These are phyloP conservation scores for Prochilodus magdalenae DNA, from an alignment of 2,113 vertebrate species.

Conservation along the genomic window DNA sequence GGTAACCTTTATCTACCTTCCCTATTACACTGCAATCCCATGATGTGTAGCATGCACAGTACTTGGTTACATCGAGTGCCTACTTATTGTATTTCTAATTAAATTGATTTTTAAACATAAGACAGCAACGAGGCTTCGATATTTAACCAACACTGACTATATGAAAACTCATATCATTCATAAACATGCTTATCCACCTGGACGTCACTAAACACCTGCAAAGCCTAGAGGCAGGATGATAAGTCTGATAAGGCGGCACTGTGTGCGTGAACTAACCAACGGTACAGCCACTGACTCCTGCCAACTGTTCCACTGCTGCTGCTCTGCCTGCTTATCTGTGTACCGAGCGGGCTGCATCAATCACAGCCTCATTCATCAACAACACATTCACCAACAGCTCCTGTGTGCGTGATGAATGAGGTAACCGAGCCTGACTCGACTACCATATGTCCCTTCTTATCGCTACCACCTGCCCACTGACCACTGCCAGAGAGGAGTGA, in stretches of 20 bases:
- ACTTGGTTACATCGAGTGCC: no score
- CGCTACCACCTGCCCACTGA: slow-evolving; percentile 33
- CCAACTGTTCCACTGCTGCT: neutral
- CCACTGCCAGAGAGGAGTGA: slow-evolving; percentile 18
- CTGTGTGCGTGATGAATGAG: slow-evolving; percentile 45
- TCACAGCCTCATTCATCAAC: neutral
- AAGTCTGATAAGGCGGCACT: neutral
- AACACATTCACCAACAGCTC: neutral
- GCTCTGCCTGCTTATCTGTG: neutral
- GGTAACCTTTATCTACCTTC: no score
- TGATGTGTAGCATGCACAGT: no score
- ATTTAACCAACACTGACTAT: no score
- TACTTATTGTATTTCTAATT: no score
- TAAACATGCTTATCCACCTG: neutral
- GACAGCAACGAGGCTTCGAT: no score
- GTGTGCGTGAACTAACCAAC: neutral
- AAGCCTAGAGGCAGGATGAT: neutral
- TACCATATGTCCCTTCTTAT: slow-evolving; percentile 46
- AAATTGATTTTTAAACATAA: no score
- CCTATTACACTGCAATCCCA: no score
- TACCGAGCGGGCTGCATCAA: neutral
- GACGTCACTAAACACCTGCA: neutral
- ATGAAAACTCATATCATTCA: neutral
- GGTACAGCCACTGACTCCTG: neutral
- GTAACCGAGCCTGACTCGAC: slow-evolving; percentile 26